Evolutionary conservation across 2,113 vertebrate genomes (phyloP), one percentile per base, ranked within the genome.

Genomic region (Copsychus sechellarum): DNA sequence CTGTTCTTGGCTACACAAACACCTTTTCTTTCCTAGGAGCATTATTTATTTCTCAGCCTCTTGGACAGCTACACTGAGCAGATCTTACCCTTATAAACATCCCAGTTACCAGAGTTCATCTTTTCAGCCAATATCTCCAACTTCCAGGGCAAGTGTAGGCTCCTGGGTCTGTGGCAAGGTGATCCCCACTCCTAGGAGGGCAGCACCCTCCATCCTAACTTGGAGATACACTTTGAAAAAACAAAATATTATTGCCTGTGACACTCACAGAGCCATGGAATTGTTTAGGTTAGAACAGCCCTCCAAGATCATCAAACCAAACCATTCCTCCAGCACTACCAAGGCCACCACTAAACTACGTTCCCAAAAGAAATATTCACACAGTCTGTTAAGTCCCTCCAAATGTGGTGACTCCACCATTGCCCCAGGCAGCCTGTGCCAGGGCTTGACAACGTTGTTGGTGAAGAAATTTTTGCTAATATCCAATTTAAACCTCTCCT

Each of bases 21-120:
- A 45, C 54, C 84, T 85, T 77, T 66, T 77, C 57, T 65, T 85
- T 73, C 87, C 54, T 82, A 38, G 1, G 4, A 61, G 33, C 7
- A 4, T 42, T 89, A 89, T 69, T 93, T 88, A 79, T 82, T 69
- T 66, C 79, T 40, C 81, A 73, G 64, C 57, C 84, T 89, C 86
- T 66, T 0, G 0, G 50, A 45, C 66, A 94, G 91, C 78, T 94
- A 86, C 64, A 24, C 4, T 5, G 43, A 93, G 47, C 89, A 66
- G 26, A 53, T 11, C 8, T 11, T 14, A 29, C 23, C 11, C 20
- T 85, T 72, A 61, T 24, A 82, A 91, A 79, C 62, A 79, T 26
- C 65, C 53, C 17, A 42, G 67, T 89, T 25, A 24, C 45, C 9
- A 15, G n/a, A 69, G 67, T 66, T 86, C 9, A 42, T 47, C 58